A percentile compares a stretch with the other conserved stretches of the same genome.
These are phyloP conservation scores for Colistium nudipinnis DNA, from an alignment of 2,113 vertebrate genomes.

Conservation along the genomic window DNA sequence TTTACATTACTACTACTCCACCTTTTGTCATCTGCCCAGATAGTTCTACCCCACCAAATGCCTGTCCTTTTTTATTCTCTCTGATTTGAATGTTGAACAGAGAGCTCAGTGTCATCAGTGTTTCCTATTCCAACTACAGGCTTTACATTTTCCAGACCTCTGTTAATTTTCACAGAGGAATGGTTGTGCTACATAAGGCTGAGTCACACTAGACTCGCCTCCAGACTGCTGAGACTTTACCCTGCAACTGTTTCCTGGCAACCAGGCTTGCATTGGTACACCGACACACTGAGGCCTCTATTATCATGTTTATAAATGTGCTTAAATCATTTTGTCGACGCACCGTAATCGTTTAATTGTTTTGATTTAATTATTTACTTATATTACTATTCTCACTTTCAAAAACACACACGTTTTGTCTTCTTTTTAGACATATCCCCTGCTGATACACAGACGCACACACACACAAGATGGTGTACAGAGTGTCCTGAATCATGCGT, in stretches of 20 bases:
- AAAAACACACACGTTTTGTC: conserved; percentile 8
- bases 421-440: conserved; percentile 27
- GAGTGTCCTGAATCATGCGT: conserved; percentile 74
- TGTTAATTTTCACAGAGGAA: conserved; percentile 59
- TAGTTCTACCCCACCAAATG: not conserved
- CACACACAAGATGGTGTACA: conserved; percentile 47
- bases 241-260: conserved; percentile 70
- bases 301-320: not conserved
- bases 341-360: not conserved
- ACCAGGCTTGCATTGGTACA: conserved; percentile 50
- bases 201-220: conserved; percentile 63
- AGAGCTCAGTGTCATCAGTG: not conserved
- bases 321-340: not conserved
- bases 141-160: conserved; percentile 51
- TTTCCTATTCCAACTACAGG: not conserved
- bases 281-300: conserved; percentile 52
- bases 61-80: not conserved
- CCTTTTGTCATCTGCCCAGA: not conserved
- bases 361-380: conserved; percentile 42
- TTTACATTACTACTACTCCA: not conserved
- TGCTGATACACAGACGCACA: conserved; percentile 8
- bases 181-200: conserved; percentile 53
- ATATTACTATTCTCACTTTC: conserved; percentile 3
- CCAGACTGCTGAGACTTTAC: conserved; percentile 46
- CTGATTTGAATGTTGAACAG: not conserved